Base-by-base conservation (phyloP, 2,888 invertebrate genomes). In the Cantharis flavilabris region DNA sequence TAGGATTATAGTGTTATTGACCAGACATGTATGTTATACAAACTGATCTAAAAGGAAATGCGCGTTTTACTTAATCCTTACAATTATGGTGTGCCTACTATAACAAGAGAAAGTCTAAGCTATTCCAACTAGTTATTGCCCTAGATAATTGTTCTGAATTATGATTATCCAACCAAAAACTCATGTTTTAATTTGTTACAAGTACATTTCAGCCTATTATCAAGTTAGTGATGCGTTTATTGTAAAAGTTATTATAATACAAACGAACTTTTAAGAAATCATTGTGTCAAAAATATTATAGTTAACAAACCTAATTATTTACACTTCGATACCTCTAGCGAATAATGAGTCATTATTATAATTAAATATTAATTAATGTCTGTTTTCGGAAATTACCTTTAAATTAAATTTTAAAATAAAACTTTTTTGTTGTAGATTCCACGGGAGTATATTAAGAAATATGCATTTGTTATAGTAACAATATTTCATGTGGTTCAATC, bases 391-490 rank as follows among this genome's bases (percentile, higher is more conserved):
- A 33, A 33, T 33, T 33, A 13, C 26, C 26, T 26, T 9, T 3
- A 13, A 33, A 33, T 33, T 49, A 0, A 49, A 49, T n/a, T 49
- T n/a, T n/a, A 71, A 69, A 16, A 3, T 69, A 20, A 28, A 9
- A 28, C 4, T 75, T 72, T 62, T 72, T 76, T 76, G 28, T 82
- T 82, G 7, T 79, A 82, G 82, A 82, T 82, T 67, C 77, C 81
- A 73, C 77, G 80, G 71, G 77, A 81, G 70, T 20, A 23, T 16
- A 28, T 65, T 14, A 62, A 69, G 11, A 28, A n/a, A 65, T 18
- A 69, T 13, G 13, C 69, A 5, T n/a, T 30, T 62, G 16, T 76
- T 16, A 10, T 76, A 67, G 49, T 71, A 65, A 62, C 72, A 20
- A 9, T 75, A 75, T 62, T 79, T 65, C 14, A 26, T 10, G 28